Conservation (phyloP, 2,888 invertebrate species). For the Cheilosia grossa region DNA sequence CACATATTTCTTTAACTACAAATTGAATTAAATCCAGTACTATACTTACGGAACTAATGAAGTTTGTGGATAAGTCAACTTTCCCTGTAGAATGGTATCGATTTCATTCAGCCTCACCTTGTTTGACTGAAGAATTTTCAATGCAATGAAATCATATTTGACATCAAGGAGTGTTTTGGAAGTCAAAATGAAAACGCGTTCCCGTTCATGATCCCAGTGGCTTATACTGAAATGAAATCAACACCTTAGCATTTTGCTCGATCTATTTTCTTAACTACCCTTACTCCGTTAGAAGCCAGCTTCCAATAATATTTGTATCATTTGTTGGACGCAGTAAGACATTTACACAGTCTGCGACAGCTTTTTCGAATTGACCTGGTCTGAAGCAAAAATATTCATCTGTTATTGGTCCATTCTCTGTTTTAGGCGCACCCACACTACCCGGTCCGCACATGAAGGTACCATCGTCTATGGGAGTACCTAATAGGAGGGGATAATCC, state of each 20-base stretch:
- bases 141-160: slow-evolving; percentile 93
- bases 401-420: slow-evolving; percentile 40
- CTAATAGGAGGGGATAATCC: slow-evolving; percentile 1
- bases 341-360: slow-evolving; percentile 88
- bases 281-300: slow-evolving; percentile 93
- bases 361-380: slow-evolving; percentile 89
- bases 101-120: slow-evolving; percentile 88
- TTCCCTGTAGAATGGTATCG: slow-evolving; percentile 89
- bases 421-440: slow-evolving; percentile 82
- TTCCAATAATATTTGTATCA: slow-evolving; percentile 89
- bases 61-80: slow-evolving; percentile 91
- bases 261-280: slow-evolving; percentile 76
- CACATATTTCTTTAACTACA: background rate
- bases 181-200: slow-evolving; percentile 90
- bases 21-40: background rate
- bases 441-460: slow-evolving; percentile 58
- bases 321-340: slow-evolving; percentile 86
- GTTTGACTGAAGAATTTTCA: slow-evolving; percentile 88
- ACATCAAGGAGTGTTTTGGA: slow-evolving; percentile 89
- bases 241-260: background rate
- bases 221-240: slow-evolving; percentile 87
- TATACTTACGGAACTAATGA: slow-evolving; percentile 93
- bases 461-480: slow-evolving; percentile 59
- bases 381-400: slow-evolving; percentile 88
- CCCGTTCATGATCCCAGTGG: slow-evolving; percentile 94